Percentiles rank a stretch among this genome's conserved stretches.
phyloP scores from a whole-genome alignment of 1,140 invertebrate genomes.

The Leptinotarsa texana region DNA sequence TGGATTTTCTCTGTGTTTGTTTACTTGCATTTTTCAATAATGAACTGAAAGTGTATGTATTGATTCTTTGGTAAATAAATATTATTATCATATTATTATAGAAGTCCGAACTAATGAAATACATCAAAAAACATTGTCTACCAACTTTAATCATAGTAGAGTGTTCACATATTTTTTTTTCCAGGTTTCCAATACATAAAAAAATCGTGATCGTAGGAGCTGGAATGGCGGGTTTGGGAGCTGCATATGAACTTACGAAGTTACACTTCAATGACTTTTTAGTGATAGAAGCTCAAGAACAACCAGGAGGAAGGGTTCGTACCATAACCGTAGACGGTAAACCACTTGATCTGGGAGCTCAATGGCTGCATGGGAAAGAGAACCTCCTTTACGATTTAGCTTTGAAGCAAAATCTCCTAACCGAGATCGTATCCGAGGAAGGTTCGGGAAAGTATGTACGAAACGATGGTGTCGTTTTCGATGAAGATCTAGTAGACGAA shows the following conservation, averaged over 20 bases:
- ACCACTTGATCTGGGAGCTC: conserved; percentile 69
- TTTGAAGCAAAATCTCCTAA: conserved; percentile 55
- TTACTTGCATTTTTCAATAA: no score
- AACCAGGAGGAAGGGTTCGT: conserved; percentile 66
- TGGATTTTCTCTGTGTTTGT: no score
- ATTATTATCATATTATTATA: no score
- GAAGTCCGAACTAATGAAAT: no score
- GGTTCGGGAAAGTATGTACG: conserved; percentile 61
- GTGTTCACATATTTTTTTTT: conserved; percentile 1
- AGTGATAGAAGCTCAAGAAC: conserved; percentile 62
- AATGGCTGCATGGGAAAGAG: conserved; percentile 74
- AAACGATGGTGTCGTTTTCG: conserved; percentile 58
- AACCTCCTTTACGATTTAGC: conserved; percentile 62
- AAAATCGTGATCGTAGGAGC: conserved; percentile 64
- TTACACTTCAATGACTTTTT: conserved; percentile 60
- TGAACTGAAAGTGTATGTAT: no score
- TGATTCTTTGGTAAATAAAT: no score
- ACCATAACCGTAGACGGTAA: conserved; percentile 56
- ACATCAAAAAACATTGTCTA: neutral
- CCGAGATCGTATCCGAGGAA: conserved; percentile 56
- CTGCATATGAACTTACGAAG: conserved; percentile 59
- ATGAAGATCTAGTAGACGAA: conserved; percentile 56
- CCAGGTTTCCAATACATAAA: conserved; percentile 24
- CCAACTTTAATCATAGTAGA: neutral
- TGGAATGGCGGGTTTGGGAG: conserved; percentile 64